Percentiles rank a stretch among this genome's conserved stretches.
Conservation (phyloP, 2,113 vertebrate genomes). For the Uropsilus gracilis region DNA sequence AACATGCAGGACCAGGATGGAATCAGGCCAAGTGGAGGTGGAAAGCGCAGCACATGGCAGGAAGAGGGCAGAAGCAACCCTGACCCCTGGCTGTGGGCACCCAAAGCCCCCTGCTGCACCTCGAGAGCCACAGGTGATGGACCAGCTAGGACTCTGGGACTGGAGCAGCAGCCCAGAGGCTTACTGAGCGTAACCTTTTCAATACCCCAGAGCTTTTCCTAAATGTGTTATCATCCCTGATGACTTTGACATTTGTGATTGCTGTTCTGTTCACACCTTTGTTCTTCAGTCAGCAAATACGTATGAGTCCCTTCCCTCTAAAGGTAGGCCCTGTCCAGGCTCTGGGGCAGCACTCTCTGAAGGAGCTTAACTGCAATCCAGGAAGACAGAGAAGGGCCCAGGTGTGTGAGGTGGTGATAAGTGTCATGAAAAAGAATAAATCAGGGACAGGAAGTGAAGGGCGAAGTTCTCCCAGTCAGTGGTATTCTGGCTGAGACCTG, state of each 20-base stretch:
- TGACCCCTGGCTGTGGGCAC: rapidly evolving
- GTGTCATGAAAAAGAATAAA: too few species aligned
- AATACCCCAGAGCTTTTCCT: neutral
- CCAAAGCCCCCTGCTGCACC: neutral
- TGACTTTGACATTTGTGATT: neutral
- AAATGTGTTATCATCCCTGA: neutral
- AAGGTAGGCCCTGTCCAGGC: too few species aligned
- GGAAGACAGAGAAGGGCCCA: too few species aligned
- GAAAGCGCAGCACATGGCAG: too few species aligned
- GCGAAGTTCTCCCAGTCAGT: too few species aligned
- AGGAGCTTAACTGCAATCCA: too few species aligned
- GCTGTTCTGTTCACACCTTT: neutral
- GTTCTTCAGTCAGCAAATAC: too few species aligned
- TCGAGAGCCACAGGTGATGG: neutral
- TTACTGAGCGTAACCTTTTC: neutral
- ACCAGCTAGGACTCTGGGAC: neutral
- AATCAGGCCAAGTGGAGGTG: rapidly evolving
- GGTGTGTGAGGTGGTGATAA: too few species aligned
- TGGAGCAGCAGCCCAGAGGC: neutral
- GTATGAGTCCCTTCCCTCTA: too few species aligned
- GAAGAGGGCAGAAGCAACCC: neutral
- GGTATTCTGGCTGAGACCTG: too few species aligned
- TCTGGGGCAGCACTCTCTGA: too few species aligned
- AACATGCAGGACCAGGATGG: neutral
- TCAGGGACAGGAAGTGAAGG: too few species aligned